Base-by-base conservation (phyloP, 2,888 invertebrate species). In the Torymus tubicola region DNA sequence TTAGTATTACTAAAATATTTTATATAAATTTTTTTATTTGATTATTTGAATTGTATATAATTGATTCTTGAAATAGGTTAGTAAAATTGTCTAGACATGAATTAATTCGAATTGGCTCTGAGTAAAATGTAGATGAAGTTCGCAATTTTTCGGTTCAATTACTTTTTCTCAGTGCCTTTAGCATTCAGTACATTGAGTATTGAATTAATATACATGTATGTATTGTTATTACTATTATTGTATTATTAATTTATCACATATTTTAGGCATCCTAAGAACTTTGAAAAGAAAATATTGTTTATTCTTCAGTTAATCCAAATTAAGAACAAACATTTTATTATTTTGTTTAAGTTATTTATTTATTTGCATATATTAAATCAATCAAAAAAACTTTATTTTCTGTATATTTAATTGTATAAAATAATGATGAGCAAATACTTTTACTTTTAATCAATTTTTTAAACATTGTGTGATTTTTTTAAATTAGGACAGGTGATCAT, bases 371-470 rank as follows among this genome's bases (percentile, higher is more conserved):
- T 42, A 8, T 42, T 42, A 42, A 42, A 42, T 8, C 42, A 42
- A 42, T 42, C 8, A 42, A 11, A 18, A 52, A 24, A 63, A 24
- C 2, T 61, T 73, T 55, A 42, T 73, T 73, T 64, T 42, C 50
- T 31, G 58, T 69, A 63, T 65, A 69, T 74, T 52, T 57, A 58
- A 42, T 65, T 65, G 58, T 67, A 65, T 31, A 70, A 70, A 70
- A 69, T 31, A 52, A 53, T 14, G 3, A 14, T 69, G 10, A 53
- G 53, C 16, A 52, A 16, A 18, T 52, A 71, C 18, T 71, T 67
- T 68, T 68, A 77, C 63, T 70, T 64, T 55, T 63, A 70, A 75
- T 77, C 50, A 69, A 77, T 77, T 77, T 69, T 63, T 60, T 57
- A 42, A 21, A 61, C 18, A 55, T 53, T 14, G 21, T 55, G 21